phyloP scores from a whole-genome alignment of 2,113 vertebrate genomes.

The Calyptommatus sinebrachiatus region DNA sequence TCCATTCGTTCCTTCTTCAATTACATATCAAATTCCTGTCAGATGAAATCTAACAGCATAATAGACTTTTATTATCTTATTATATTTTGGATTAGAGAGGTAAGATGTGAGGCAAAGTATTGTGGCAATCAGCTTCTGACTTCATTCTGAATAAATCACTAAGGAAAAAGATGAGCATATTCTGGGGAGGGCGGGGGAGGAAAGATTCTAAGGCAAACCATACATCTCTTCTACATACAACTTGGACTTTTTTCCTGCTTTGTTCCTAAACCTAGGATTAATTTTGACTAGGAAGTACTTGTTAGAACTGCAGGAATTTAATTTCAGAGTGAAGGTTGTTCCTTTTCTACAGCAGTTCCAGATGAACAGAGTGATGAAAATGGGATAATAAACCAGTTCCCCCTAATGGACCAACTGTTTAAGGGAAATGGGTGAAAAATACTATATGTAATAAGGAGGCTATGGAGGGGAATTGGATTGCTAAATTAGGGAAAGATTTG shows the following conservation, averaged over 20 bases:
- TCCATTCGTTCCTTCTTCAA: too few relatives aligned
- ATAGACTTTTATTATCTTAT: too few relatives aligned
- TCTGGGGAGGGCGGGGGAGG: neutral
- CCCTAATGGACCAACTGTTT: conserved; percentile 1
- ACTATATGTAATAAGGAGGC: neutral
- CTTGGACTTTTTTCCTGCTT: neutral
- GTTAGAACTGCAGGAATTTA: neutral
- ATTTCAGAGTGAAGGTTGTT: neutral
- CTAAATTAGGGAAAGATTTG: conserved; percentile 34
- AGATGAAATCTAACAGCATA: too few relatives aligned
- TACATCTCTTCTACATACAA: neutral
- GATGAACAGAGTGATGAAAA: neutral
- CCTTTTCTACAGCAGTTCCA: neutral
- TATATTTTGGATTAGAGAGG: too few relatives aligned
- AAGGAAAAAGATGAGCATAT: neutral
- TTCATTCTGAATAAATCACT: too few relatives aligned
- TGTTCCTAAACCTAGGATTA: neutral
- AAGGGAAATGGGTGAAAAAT: neutral
- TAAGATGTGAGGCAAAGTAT: too few relatives aligned
- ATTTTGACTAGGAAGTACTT: neutral
- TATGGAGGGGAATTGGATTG: conserved; percentile 10
- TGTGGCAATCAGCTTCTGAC: neutral
- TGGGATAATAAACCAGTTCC: neutral
- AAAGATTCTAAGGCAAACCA: too few relatives aligned
- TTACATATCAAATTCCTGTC: too few relatives aligned